phyloP scores from a whole-genome alignment of 37 sponge, comb jelly and placozoan species.

The Tethya wilhelma region DNA sequence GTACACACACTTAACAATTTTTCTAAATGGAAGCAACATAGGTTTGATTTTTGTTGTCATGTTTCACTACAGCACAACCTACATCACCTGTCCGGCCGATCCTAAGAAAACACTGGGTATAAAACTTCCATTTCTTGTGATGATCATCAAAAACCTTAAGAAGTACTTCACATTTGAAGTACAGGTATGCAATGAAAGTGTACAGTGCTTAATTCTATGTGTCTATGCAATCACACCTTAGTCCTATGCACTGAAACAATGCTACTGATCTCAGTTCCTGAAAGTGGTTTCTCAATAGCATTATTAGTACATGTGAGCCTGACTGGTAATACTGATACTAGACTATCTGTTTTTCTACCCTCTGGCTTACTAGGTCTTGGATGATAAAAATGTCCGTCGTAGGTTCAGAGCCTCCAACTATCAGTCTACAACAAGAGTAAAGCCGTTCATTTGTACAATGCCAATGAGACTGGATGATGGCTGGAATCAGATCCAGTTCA shows the following conservation, averaged over 20 bases:
- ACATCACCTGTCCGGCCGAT: conserved; percentile 93
- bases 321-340: no score
- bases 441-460: conserved; percentile 99
- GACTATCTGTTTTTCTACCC: no score
- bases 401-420: conserved; percentile 98
- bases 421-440: conserved; percentile 95
- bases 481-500: conserved; percentile 99
- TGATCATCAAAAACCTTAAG: conserved; percentile 99
- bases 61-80: conserved; percentile 79
- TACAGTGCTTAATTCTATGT: no score
- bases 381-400: conserved; percentile 93
- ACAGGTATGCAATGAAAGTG: conserved; percentile 58
- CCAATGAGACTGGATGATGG: conserved; percentile 99
- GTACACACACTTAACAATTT: background rate
- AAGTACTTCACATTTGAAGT: conserved; percentile 99
- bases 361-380: conserved; percentile 83
- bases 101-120: conserved; percentile 91
- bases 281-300: no score
- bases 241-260: no score
- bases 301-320: no score
- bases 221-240: no score
- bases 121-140: conserved; percentile 96
- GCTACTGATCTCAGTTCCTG: no score
- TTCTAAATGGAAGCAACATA: background rate
- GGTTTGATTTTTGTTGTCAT: background rate